A percentile compares a stretch with the other conserved stretches of the same genome.
These are phyloP conservation scores for Fulica atra DNA, from an alignment of 2,113 vertebrate genomes.

Conservation along the genomic window DNA sequence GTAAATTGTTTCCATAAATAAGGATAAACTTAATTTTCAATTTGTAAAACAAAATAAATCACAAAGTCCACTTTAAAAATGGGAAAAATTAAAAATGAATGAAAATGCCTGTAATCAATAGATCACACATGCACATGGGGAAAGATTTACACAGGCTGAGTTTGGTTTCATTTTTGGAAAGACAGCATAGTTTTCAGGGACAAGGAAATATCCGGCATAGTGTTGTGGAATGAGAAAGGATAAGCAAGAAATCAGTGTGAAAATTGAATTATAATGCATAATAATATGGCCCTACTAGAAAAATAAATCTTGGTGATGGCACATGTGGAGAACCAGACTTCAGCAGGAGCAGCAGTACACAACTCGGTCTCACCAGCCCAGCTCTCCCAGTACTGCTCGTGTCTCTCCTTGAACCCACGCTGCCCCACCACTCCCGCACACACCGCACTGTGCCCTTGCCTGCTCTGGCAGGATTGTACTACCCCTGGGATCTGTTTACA, in stretches of 20 bases:
- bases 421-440: not conserved
- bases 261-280: not conserved
- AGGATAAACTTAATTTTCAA: not conserved
- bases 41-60: not conserved
- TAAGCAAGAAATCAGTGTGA: not conserved
- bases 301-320: not conserved
- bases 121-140: not conserved
- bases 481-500: not conserved
- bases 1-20: not conserved
- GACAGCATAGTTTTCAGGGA: not conserved
- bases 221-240: not conserved
- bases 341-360: accelerated
- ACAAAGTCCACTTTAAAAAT: not conserved
- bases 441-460: accelerated
- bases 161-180: not conserved
- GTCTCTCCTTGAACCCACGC: not conserved
- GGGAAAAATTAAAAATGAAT: not conserved
- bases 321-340: not conserved
- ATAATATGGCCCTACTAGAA: not conserved
- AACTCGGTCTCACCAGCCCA: not conserved
- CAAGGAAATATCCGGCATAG: not conserved
- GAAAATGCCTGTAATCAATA: not conserved
- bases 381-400: not conserved
- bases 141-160: not conserved
- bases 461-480: not conserved